Evolutionary conservation across 2,797 vertebrate genomes (phyloP), one percentile per base, ranked within the genome.

Genomic region (Manis javanica): DNA sequence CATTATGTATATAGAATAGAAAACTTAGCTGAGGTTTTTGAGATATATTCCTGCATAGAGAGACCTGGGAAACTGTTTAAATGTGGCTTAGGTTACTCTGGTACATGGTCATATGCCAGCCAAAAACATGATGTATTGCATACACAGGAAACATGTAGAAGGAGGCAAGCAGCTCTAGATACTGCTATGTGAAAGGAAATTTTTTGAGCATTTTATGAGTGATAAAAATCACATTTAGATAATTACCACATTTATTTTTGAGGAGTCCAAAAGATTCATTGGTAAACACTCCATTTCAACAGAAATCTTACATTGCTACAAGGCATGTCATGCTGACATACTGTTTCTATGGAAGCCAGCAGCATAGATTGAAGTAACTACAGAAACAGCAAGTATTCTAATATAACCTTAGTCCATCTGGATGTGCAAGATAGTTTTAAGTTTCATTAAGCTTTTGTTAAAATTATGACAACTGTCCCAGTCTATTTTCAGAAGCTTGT

Each of bases 381-480:
- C 53, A 91, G 69, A 87, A 97, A 59, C 29, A 92, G 39, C 6
- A 95, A 21, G 2, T 68, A 39, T 77, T 74, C 55, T 90, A 92
- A 93, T 59, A 59, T 11, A 86, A 66, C 37, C 26, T 51, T 16
- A 61, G 9, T 24, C 26, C 13, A 49, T 91, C 15, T 96, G 63
- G 19, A 90, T 51, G 81, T 5, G 1, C 15, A 10, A 95, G 21
- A 85, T n/a, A 93, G 37, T 94, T 97, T 94, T 64, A 95, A 90
- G 7, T 91, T 97, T 66, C 19, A 84, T 94, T 97, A 90, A 79
- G 13, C 12, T 94, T 91, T 96, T 93, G 64, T 86, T 98, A 93
- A 3, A 66, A 87, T 92, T 97, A 75, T 74, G 86, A 95, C n/a
- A 92, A 94, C 13, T 87, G 10, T 87, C 21, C 55, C 2, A 55